These are phyloP conservation scores for Cavia aperea DNA, from an alignment of 2,113 vertebrate species.

Conservation along the genomic window DNA sequence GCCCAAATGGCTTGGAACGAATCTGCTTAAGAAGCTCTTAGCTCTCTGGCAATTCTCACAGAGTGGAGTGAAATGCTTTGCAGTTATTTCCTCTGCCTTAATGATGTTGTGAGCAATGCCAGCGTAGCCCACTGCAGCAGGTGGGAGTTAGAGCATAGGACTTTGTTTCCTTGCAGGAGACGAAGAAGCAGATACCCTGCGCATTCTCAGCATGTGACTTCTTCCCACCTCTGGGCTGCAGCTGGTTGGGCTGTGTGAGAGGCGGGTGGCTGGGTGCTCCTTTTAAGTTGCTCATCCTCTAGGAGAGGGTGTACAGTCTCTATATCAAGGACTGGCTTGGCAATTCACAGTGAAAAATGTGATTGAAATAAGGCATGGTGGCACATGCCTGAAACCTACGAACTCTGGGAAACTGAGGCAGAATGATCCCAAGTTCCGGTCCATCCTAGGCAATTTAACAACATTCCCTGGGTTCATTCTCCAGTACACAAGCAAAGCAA, in stretches of 20 bases:
- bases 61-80: not conserved
- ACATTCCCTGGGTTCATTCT: not conserved
- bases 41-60: not conserved
- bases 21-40: constrained; percentile 52
- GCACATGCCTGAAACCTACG: not conserved
- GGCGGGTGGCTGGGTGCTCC: not conserved
- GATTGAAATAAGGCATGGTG: not conserved
- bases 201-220: not conserved
- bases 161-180: not conserved
- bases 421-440: not conserved
- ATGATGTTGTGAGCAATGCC: not conserved
- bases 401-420: not conserved
- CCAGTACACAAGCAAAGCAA: not conserved
- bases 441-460: not conserved
- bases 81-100: not conserved
- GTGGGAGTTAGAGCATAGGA: accelerated
- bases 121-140: accelerated
- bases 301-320: not conserved
- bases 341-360: not conserved
- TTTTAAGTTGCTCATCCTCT: not conserved
- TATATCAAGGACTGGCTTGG: not conserved
- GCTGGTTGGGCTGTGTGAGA: not conserved
- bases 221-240: not conserved
- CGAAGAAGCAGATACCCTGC: accelerated
- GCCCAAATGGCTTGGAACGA: constrained; percentile 47